Evolutionary conservation across 2,113 vertebrate genomes (phyloP), one percentile per base, ranked within the genome.

Genomic region (Pagrus major): DNA sequence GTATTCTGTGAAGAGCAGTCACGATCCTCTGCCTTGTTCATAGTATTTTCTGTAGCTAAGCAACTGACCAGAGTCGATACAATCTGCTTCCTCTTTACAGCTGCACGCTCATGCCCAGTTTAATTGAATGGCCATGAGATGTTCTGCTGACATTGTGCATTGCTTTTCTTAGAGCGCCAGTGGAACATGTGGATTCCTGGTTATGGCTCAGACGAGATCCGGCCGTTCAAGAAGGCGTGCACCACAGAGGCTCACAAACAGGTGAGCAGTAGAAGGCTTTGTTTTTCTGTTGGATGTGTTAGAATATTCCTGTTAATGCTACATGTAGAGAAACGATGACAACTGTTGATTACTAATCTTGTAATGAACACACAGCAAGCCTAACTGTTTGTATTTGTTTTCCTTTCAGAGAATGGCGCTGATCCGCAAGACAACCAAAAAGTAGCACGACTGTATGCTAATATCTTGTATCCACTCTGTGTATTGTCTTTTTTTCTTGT

Each of bases 141-240:
- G 35, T 67, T 46, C 18, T 55, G 35, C 58, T 87, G n/a, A 59
- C 9, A 6, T 72, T 55, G 29, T 59, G 8, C 11, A 1, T 42
- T 58, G 11, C 12, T 71, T 80, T 67, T 70, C 47, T 91, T 88
- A 99, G 98, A 99, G 77, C 97, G 97, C 52, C 98, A 99, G 92
- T 99, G 98, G 98, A 99, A 99, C 91, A 99, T 99, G 98, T 99
- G 98, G 98, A 99, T 99, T 85, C 98, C 98, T n/a, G 98, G 98
- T 77, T 99, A 98, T 66, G 98, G 98, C 56, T 98, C 98, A 20
- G 98, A 99, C 88, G 98, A 99, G 94, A 99, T 99, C 89, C 95
- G 97, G 76, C 98, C 97, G 6, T 99, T 98, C 86, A 99, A 99
- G 93, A 99, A 99, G 94, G 98, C 98, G 29, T 99, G 98, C 91